Base-by-base conservation (phyloP, 2,888 invertebrate species). In the Bombyx huttoni region DNA sequence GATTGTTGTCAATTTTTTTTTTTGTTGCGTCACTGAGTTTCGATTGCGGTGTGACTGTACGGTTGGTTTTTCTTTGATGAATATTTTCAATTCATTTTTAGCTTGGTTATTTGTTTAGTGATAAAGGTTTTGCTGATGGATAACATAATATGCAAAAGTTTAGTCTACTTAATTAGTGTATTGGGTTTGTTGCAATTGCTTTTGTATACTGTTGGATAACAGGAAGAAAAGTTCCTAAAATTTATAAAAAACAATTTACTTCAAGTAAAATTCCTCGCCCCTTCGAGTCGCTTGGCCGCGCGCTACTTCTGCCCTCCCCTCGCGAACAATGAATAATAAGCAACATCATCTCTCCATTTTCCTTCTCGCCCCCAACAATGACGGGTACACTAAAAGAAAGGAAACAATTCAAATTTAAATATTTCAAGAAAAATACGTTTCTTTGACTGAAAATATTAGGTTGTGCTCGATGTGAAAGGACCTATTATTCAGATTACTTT, bases 1-100 rank as follows among this genome's bases (percentile, higher is more conserved):
- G 86, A 85, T 87, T 85, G 84, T 84, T 83, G 83, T 85, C 87
- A 86, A 84, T 78, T 79, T 85, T 85, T 85, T 79, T 85, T 85
- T 84, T 84, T 85, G 80, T 81, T 73, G 67, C 65, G 69, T 68
- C 73, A 69, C 62, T 65, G 64, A 68, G 68, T 72, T 80, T 76
- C 74, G 75, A 78, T 81, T 78, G 75, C 70, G 67, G 77, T 82
- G 78, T 79, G 70, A 75, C 78, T 62, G 80, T 83, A 80, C 8
- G 7, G 40, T 35, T 35, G 7, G 9, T 40, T 40, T 40, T 40
- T 40, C 3, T 40, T 40, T 40, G 78, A 80, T 81, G 75, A 67
- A 71, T 58, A 72, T 69, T 70, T 78, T 78, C 67, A 73, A 74
- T 60, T 72, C 69, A 74, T 75, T 72, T 68, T 68, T 66, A 72